Evolutionary conservation across 2,888 invertebrate genomes (phyloP).

Genomic region (Baronia brevicornis): DNA sequence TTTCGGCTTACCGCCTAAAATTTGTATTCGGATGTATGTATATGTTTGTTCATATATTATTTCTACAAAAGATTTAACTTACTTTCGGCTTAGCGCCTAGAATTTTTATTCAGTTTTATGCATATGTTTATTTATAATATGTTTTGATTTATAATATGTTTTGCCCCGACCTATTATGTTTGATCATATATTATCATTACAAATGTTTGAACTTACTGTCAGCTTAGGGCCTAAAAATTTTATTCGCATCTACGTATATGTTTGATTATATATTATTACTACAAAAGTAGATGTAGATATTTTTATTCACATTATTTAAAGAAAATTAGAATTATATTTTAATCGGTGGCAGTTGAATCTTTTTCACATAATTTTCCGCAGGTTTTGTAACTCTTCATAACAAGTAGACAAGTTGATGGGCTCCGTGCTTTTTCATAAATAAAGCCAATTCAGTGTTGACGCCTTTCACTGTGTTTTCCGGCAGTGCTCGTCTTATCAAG

Average conservation of each 20-base stretch:
- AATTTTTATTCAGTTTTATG: no score
- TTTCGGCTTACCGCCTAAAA: no score
- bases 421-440: constrained; percentile 32
- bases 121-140: no score
- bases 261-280: no score
- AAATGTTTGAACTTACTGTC: no score
- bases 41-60: neutral
- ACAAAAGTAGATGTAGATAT: no score
- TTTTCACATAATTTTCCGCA: constrained; percentile 17
- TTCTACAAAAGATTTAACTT: constrained; percentile 1
- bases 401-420: constrained; percentile 28
- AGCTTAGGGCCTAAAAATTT: no score
- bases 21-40: neutral
- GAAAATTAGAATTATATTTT: constrained; percentile 10
- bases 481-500: constrained; percentile 8
- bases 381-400: constrained; percentile 29
- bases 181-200: neutral
- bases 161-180: no score
- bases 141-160: no score
- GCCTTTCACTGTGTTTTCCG: constrained; percentile 15
- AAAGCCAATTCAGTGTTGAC: constrained; percentile 27
- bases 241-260: no score
- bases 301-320: constrained; percentile 3
- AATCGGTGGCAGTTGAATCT: constrained; percentile 9
- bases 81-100: no score